These are phyloP conservation scores for Drosophila sucinea DNA, from an alignment of 1,140 invertebrate genomes.

Conservation along the genomic window DNA sequence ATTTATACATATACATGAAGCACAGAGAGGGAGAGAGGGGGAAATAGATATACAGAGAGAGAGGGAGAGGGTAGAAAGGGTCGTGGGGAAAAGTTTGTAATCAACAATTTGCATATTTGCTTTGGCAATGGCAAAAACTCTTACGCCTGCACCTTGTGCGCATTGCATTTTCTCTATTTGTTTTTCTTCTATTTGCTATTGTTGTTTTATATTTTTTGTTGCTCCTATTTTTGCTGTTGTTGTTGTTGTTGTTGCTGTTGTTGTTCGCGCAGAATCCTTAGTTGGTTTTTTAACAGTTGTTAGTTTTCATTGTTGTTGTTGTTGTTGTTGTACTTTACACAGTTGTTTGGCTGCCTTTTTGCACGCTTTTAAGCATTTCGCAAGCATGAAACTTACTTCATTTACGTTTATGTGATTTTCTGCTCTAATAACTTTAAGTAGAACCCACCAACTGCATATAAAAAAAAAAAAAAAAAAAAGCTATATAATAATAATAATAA, in stretches of 20 bases:
- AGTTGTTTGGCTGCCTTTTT: slow-evolving; percentile 54
- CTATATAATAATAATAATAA: slow-evolving; percentile 26
- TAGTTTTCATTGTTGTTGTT: slow-evolving; percentile 53
- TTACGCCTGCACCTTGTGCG: slow-evolving; percentile 69
- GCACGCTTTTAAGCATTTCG: slow-evolving; percentile 73
- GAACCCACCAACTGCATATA: slow-evolving; percentile 18
- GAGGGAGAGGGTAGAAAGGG: not conserved
- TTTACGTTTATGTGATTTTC: slow-evolving; percentile 80
- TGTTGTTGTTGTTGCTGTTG: slow-evolving; percentile 17
- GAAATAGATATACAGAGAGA: slow-evolving; percentile 61
- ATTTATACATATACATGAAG: slow-evolving; percentile 67
- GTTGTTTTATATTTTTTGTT: slow-evolving; percentile 44
- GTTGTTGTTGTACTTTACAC: slow-evolving; percentile 30
- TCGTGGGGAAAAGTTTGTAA: slow-evolving; percentile 75
- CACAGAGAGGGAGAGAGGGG: not conserved
- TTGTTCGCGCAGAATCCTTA: slow-evolving; percentile 36
- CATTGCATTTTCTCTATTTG: slow-evolving; percentile 28
- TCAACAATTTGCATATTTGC: slow-evolving; percentile 82
- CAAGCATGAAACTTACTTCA: slow-evolving; percentile 78
- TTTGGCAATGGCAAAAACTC: slow-evolving; percentile 73
- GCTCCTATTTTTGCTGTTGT: slow-evolving; percentile 3
- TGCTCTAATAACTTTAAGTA: slow-evolving; percentile 70
- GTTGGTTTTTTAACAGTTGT: slow-evolving; percentile 50
- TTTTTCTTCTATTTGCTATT: slow-evolving; percentile 38
- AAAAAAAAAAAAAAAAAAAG: not conserved